phyloP scores from a whole-genome alignment of 2,113 vertebrate species.

The Hucho hucho region DNA sequence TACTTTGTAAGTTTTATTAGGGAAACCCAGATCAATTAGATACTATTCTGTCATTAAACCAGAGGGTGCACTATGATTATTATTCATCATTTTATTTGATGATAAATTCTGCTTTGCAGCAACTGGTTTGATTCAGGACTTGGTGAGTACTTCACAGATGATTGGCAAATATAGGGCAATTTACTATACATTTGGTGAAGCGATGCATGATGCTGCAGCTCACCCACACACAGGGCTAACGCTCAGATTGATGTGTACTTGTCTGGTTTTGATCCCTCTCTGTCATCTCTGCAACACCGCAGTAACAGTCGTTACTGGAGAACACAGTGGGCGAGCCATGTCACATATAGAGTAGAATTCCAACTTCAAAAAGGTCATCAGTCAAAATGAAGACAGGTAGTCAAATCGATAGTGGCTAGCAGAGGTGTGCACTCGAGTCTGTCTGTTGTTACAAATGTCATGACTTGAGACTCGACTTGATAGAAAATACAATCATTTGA shows the following conservation, averaged over 20 bases:
- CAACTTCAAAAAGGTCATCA: constrained; percentile 18
- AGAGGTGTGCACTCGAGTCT: no score
- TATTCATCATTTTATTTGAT: no score
- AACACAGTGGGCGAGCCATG: not conserved
- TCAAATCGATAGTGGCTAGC: not conserved
- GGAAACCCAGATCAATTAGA: no score
- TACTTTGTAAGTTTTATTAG: not conserved
- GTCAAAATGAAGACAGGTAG: constrained; percentile 10
- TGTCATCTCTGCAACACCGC: constrained; percentile 12
- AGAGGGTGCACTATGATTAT: no score
- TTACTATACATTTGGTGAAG: not conserved
- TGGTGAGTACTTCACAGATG: no score
- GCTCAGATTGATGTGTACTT: constrained; percentile 2
- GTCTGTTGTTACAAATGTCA: no score
- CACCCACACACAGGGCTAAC: not conserved
- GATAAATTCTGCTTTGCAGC: no score
- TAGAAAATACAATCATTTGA: no score
- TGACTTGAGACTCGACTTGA: no score
- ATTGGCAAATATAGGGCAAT: not conserved
- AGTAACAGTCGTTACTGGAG: not conserved
- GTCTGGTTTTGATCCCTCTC: constrained; percentile 16
- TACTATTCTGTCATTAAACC: no score
- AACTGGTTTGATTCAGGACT: no score
- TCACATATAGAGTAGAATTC: constrained; percentile 3
- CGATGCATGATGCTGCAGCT: not conserved